These are phyloP conservation scores for Camelus bactrianus DNA, from an alignment of 2,113 vertebrate genomes.

Conservation along the genomic window DNA sequence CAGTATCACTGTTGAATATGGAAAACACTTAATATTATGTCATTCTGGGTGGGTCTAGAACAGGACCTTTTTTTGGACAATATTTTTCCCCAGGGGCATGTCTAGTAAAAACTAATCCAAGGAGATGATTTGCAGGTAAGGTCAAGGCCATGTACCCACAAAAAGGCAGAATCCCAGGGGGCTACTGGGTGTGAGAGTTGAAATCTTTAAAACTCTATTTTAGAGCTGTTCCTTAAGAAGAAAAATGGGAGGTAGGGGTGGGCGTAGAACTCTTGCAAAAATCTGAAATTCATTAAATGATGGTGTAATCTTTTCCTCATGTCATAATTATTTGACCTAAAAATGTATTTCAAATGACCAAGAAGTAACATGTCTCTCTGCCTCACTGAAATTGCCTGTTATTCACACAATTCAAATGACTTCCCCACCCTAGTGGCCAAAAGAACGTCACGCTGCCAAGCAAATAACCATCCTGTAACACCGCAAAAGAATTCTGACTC, in stretches of 20 bases:
- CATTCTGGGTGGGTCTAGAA: conserved; percentile 77
- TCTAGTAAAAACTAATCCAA: conserved; percentile 55
- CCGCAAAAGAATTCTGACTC: conserved; percentile 74
- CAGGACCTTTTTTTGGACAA: neutral
- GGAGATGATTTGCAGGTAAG: neutral
- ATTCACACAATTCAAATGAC: conserved; percentile 62
- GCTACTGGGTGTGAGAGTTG: neutral
- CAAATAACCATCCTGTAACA: conserved; percentile 19
- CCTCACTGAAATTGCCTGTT: conserved; percentile 42
- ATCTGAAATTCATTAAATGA: conserved; percentile 56
- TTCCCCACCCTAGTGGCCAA: conserved; percentile 18
- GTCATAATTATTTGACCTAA: conserved; percentile 67
- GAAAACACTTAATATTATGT: conserved; percentile 76
- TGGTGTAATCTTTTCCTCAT: conserved; percentile 52
- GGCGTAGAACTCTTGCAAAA: conserved; percentile 8
- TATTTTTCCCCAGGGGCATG: conserved; percentile 16
- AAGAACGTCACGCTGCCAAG: conserved; percentile 45
- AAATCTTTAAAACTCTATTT: neutral
- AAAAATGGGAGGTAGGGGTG: neutral
- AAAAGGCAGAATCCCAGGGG: neutral
- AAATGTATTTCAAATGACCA: conserved; percentile 66
- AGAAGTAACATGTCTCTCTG: conserved; percentile 48
- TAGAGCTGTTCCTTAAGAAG: neutral
- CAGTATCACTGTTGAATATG: conserved; percentile 60
- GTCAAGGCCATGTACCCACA: neutral